phyloP scores from a whole-genome alignment of 2,888 invertebrate genomes.

The Hydrotaea cyrtoneurina region DNA sequence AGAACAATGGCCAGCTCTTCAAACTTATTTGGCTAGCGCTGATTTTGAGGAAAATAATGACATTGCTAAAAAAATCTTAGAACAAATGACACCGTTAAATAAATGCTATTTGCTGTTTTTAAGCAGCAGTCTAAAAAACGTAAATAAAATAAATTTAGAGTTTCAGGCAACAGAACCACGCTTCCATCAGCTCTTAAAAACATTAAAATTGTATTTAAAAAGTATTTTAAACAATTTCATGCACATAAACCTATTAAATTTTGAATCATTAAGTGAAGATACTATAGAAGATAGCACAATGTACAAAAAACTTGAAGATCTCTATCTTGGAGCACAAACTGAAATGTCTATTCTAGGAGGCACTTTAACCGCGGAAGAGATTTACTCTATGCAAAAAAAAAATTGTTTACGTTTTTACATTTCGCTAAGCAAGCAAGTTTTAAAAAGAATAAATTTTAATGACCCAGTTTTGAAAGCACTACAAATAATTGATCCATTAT shows the following conservation, averaged over 20 bases:
- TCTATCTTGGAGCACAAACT: too few relatives aligned
- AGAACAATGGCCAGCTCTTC: neutral
- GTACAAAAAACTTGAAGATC: too few relatives aligned
- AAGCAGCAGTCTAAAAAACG: too few relatives aligned
- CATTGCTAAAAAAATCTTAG: too few relatives aligned
- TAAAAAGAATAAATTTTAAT: slow-evolving; percentile 12
- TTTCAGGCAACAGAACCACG: neutral
- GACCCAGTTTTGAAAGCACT: neutral
- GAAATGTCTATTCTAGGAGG: neutral
- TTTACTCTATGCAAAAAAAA: slow-evolving; percentile 24
- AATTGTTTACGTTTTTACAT: slow-evolving; percentile 28
- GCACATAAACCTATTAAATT: neutral
- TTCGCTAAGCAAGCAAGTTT: slow-evolving; percentile 5
- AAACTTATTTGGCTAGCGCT: too few relatives aligned
- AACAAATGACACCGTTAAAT: too few relatives aligned
- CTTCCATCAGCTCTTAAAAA: slow-evolving; percentile 1
- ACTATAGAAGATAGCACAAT: neutral
- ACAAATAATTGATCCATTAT: slow-evolving; percentile 1
- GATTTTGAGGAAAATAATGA: too few relatives aligned
- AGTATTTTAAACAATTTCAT: too few relatives aligned
- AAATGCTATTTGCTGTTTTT: too few relatives aligned
- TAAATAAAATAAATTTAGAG: neutral
- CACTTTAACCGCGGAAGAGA: neutral
- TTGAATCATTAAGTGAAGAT: neutral
- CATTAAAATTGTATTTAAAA: neutral